These are phyloP conservation scores for Amazona guildingii DNA, from an alignment of 2,113 vertebrate genomes.

Conservation along the genomic window DNA sequence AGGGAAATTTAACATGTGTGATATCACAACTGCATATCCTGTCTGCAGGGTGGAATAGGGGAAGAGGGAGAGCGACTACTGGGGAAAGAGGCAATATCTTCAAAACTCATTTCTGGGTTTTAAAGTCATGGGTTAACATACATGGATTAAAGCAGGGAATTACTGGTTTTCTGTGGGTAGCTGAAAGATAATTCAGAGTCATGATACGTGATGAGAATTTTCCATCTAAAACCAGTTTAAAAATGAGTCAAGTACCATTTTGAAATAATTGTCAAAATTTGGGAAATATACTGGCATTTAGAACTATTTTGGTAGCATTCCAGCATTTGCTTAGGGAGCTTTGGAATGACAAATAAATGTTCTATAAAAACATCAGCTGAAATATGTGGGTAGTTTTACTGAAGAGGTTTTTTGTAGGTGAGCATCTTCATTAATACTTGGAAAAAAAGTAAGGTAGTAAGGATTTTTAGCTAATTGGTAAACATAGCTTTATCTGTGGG, in stretches of 20 bases:
- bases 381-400: neutral
- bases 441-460: neutral
- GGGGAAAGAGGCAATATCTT: neutral
- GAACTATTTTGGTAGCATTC: neutral
- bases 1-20: neutral
- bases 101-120: neutral
- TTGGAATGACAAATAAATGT: neutral
- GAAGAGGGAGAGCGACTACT: neutral
- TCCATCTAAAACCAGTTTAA: neutral
- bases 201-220: neutral
- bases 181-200: neutral
- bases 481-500: neutral
- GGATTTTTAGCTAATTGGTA: neutral
- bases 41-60: neutral
- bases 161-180: neutral
- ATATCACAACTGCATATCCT: neutral
- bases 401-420: neutral
- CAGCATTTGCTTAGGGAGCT: neutral
- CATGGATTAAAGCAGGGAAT: neutral
- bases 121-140: neutral
- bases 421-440: neutral
- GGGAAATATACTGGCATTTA: neutral
- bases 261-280: conserved; percentile 1
- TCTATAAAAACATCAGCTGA: neutral
- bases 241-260: neutral